Evolutionary conservation across 2,888 invertebrate genomes (phyloP).

Genomic region (Chrysolina americana): DNA sequence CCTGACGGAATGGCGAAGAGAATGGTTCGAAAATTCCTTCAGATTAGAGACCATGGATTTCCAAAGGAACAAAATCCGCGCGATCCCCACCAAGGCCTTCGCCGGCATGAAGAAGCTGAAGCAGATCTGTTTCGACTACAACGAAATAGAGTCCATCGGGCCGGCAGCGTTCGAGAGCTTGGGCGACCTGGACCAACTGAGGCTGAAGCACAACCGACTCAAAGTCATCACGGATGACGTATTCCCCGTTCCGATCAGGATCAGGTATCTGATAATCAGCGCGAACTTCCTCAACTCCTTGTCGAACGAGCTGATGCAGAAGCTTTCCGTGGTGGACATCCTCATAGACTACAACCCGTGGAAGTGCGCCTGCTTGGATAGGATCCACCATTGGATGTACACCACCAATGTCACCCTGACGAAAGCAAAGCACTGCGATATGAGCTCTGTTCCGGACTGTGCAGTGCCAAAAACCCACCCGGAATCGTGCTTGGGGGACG

Average conservation of each 20-base stretch:
- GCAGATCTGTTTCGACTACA: constrained; percentile 52
- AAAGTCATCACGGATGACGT: constrained; percentile 48
- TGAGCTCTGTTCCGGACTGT: constrained; percentile 47
- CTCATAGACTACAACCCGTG: constrained; percentile 56
- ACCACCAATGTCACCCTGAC: constrained; percentile 48
- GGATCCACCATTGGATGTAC: constrained; percentile 51
- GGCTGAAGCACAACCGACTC: constrained; percentile 54
- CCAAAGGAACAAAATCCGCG: constrained; percentile 50
- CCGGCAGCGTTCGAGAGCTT: constrained; percentile 54
- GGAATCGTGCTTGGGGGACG: constrained; percentile 46
- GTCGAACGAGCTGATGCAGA: constrained; percentile 50
- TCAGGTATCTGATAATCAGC: constrained; percentile 49
- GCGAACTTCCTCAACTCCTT: constrained; percentile 58
- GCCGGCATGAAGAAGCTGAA: constrained; percentile 46
- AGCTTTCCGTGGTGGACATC: constrained; percentile 49
- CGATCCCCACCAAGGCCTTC: constrained; percentile 54
- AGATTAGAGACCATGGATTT: constrained; percentile 53
- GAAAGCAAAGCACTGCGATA: constrained; percentile 42
- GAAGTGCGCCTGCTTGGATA: constrained; percentile 57
- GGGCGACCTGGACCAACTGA: constrained; percentile 51
- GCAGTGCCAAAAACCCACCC: constrained; percentile 36
- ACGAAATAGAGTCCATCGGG: constrained; percentile 54
- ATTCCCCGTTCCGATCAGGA: constrained; percentile 51
- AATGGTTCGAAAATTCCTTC: constrained; percentile 55
- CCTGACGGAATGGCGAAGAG: constrained; percentile 51